phyloP scores from a whole-genome alignment of 2,888 invertebrate species.

The Oscheius sp. region DNA sequence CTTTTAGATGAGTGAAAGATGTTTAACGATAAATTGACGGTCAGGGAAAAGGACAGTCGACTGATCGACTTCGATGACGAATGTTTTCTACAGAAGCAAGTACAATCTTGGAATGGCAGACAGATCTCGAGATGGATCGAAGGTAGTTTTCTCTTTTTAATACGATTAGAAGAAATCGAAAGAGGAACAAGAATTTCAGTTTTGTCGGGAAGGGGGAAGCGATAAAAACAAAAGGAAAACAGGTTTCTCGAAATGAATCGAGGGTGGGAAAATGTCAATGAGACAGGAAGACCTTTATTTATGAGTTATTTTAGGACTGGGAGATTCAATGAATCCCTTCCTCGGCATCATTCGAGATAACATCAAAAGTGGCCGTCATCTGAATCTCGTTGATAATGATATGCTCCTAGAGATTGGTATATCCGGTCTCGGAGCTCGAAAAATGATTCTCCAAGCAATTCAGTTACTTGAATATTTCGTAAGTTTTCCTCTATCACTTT shows the following conservation, averaged over 20 bases:
- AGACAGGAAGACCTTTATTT: neutral
- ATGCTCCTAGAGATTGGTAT: conserved; percentile 88
- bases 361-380: conserved; percentile 77
- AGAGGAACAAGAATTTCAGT: neutral
- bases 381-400: conserved; percentile 85
- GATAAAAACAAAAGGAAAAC: conserved; percentile 37
- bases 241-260: too few species aligned
- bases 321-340: conserved; percentile 51
- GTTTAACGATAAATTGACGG: conserved; percentile 16
- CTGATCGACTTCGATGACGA: conserved; percentile 12
- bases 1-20: conserved; percentile 1
- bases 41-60: conserved; percentile 18
- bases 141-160: conserved; percentile 32
- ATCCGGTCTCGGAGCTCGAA: conserved; percentile 88
- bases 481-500: conserved; percentile 10
- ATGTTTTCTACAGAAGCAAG: conserved; percentile 32
- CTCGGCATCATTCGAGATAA: conserved; percentile 43
- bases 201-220: conserved; percentile 30
- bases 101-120: conserved; percentile 49
- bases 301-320: conserved; percentile 46
- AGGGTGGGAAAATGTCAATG: conserved; percentile 30
- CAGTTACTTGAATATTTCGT: conserved; percentile 85
- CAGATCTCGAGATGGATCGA: conserved; percentile 55
- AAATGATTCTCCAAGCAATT: conserved; percentile 89
- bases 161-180: neutral